Conservation (phyloP, 2,888 invertebrate genomes). For the Trypoxylon attenuatum region DNA sequence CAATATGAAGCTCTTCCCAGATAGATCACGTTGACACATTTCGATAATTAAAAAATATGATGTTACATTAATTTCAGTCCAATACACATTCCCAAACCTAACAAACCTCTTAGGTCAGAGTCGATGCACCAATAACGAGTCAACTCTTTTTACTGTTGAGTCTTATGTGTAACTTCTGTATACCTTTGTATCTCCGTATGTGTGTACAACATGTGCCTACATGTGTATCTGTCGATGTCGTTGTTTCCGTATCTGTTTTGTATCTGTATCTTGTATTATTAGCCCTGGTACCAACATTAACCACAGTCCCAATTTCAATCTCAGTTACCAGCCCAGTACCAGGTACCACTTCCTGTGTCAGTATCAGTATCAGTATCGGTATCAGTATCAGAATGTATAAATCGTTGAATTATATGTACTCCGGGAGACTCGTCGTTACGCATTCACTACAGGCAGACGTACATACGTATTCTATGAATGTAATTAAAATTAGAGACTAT, state of each 20-base stretch:
- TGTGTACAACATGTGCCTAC: too few relatives aligned
- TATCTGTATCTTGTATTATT: too few relatives aligned
- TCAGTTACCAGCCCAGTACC: too few relatives aligned
- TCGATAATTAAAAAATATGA: slow-evolving; percentile 55
- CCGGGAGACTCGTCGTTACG: slow-evolving; percentile 60
- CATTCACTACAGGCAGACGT: slow-evolving; percentile 67
- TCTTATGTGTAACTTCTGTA: too few relatives aligned
- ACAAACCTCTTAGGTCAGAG: slow-evolving; percentile 54
- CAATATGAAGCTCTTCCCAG: slow-evolving; percentile 57
- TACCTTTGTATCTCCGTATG: too few relatives aligned
- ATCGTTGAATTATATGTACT: slow-evolving; percentile 57
- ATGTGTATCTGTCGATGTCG: too few relatives aligned
- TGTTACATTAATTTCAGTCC: slow-evolving; percentile 61
- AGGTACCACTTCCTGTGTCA: too few relatives aligned
- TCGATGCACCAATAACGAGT: slow-evolving; percentile 54
- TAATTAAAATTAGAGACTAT: slow-evolving; percentile 77
- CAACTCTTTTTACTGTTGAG: too few relatives aligned
- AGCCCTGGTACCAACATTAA: too few relatives aligned
- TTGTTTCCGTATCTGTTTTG: too few relatives aligned
- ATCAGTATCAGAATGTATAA: slow-evolving; percentile 54
- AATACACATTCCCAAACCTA: slow-evolving; percentile 68
- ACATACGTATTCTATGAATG: slow-evolving; percentile 63
- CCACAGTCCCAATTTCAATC: too few relatives aligned
- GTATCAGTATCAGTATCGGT: too few relatives aligned
- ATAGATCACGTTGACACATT: slow-evolving; percentile 49